These are phyloP conservation scores for Cylindroiulus punctatus DNA, from an alignment of 2,888 invertebrate genomes.

Conservation along the genomic window DNA sequence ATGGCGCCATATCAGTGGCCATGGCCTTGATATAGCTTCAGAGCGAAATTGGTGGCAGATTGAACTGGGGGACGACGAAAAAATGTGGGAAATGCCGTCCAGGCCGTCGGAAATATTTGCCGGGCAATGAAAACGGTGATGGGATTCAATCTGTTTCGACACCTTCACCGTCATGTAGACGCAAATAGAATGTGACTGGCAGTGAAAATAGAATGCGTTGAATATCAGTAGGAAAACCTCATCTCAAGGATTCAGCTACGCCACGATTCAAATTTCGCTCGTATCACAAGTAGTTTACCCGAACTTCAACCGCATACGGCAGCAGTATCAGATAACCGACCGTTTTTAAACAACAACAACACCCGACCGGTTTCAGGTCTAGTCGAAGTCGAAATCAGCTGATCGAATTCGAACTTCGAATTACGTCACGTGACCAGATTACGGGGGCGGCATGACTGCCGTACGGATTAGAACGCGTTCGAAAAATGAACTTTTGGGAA, in stretches of 20 bases:
- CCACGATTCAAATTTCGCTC: conserved; percentile 3
- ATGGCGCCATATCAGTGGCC: conserved; percentile 45
- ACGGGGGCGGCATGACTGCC: conserved; percentile 21
- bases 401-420: not conserved
- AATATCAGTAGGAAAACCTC: not conserved
- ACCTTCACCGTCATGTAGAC: conserved; percentile 26
- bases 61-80: not conserved
- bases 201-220: not conserved
- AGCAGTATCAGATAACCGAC: not conserved
- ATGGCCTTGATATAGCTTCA: conserved; percentile 33
- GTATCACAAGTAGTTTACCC: not conserved
- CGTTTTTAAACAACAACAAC: not conserved
- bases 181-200: conserved; percentile 9
- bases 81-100: not conserved
- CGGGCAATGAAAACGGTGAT: not conserved
- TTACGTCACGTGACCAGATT: not conserved
- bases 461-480: not conserved
- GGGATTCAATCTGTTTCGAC: not conserved
- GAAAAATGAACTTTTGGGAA: not conserved
- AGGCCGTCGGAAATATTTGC: not conserved
- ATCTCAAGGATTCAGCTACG: not conserved
- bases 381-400: not conserved
- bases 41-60: not conserved
- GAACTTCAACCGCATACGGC: not conserved
- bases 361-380: not conserved